Percentiles rank a stretch among this genome's conserved stretches.
phyloP scores from a whole-genome alignment of 1,140 invertebrate species.

The Steinernema feltiae region DNA sequence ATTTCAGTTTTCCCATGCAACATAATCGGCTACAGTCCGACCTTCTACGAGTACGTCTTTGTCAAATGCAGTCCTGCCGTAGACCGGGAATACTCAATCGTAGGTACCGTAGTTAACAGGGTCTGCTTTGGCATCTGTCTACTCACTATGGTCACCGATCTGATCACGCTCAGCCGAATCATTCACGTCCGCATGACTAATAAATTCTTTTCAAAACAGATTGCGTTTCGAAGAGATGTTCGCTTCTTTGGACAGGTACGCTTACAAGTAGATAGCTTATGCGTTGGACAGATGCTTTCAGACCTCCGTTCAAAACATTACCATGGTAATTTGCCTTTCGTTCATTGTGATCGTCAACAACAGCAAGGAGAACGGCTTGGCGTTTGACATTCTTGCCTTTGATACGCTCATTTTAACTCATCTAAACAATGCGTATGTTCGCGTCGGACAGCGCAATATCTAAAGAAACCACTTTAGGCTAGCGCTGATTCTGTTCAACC shows the following conservation, averaged over 20 bases:
- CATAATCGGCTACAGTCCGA: neutral
- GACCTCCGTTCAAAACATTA: slow-evolving; percentile 6
- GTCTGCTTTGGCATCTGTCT: neutral
- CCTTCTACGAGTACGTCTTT: neutral
- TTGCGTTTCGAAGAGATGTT: neutral
- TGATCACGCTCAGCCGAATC: neutral
- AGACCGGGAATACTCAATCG: neutral
- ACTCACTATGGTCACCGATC: neutral
- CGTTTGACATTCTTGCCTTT: neutral
- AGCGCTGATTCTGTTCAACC: neutral
- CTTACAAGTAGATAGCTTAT: neutral
- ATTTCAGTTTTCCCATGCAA: slow-evolving; percentile 6
- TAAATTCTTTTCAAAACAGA: neutral
- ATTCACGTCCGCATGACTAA: neutral
- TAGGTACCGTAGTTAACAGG: neutral
- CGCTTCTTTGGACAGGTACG: neutral
- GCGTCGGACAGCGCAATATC: neutral
- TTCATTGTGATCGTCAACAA: neutral
- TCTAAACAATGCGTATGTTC: neutral
- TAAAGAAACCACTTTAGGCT: neutral
- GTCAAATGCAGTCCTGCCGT: neutral
- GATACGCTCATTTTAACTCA: neutral
- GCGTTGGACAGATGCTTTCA: neutral
- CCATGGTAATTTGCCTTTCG: neutral
- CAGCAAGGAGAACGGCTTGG: neutral